These are phyloP conservation scores for Cyclopterus lumpus DNA, from an alignment of 2,797 vertebrate species.

Conservation along the genomic window DNA sequence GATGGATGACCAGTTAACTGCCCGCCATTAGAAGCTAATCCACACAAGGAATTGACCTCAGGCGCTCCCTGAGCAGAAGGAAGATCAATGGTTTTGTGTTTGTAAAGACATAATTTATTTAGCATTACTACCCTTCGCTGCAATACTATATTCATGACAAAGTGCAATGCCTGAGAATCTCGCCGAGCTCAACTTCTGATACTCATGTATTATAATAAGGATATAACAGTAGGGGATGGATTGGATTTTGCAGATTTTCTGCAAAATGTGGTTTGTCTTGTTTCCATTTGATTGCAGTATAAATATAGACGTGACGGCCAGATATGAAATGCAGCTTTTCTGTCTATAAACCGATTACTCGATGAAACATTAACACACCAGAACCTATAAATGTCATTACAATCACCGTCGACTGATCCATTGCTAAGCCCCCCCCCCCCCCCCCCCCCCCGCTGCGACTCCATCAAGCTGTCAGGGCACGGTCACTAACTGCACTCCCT, in stretches of 20 bases:
- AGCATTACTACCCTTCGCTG: not conserved
- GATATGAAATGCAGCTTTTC: not conserved
- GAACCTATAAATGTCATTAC: not conserved
- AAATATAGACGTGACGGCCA: not conserved
- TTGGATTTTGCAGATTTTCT: not conserved
- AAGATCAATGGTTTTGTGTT: not conserved
- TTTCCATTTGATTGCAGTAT: not conserved
- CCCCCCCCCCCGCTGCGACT: not conserved
- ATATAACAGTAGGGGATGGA: not conserved
- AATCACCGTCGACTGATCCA: not conserved
- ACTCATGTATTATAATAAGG: not conserved
- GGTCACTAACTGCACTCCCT: not conserved
- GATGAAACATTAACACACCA: not conserved
- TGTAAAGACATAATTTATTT: not conserved
- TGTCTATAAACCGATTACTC: not conserved
- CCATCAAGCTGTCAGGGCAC: not conserved
- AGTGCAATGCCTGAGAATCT: not conserved
- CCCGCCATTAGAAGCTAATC: not conserved
- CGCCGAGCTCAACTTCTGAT: not conserved
- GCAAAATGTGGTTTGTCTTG: not conserved
- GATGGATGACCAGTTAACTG: conserved; percentile 16
- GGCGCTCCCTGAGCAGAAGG: not conserved
- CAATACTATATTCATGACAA: not conserved
- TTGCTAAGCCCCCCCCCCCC: not conserved
- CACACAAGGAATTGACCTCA: not conserved